Evolutionary conservation across 1,140 invertebrate species (phyloP), one percentile per base, ranked within the genome.

Genomic region (Battus philenor): DNA sequence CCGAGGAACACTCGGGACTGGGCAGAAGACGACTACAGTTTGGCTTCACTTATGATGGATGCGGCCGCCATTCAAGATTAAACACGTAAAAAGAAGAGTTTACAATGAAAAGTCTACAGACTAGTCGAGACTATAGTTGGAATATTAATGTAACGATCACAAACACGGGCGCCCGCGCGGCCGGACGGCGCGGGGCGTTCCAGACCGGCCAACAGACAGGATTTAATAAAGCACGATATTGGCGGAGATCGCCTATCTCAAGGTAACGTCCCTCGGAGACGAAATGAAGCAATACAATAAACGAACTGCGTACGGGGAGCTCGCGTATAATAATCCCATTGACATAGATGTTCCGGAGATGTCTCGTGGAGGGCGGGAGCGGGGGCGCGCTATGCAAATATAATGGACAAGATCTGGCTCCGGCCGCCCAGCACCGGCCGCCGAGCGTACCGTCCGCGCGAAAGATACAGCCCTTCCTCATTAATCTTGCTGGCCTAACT

Each of bases 351-450:
- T 38, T 26, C n/a, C 2, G 4, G 20, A n/a, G 34, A 38, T 11
- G 34, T 13, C 33, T 12, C 31, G 31, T 15, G 34, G 32, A n/a
- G 2, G 1, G 5, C 11, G 34, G 11, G 12, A 1, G 32, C 1
- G 12, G 8, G 7, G 13, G 6, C 33, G 20, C 20, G 34, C 49
- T 68, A 70, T 73, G 69, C 64, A 65, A 73, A 73, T 73, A 61
- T 60, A 58, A 73, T 68, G 58, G 61, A 49, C 55, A 49, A 53
- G 62, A 68, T 71, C 65, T 56, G 31, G 41, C 44, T 32, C 38
- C 38, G 44, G 24, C 29, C 45, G 44, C 50, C 24, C 44, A 50
- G 56, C 50, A 57, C 58, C 47, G 44, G 20, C 36, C 44, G 47
- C 46, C 39, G 45, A 50, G 41, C 44, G 51, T 45, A 50, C 33